Conservation (phyloP, 1,140 invertebrate genomes). For the Bombyx mandarina region DNA sequence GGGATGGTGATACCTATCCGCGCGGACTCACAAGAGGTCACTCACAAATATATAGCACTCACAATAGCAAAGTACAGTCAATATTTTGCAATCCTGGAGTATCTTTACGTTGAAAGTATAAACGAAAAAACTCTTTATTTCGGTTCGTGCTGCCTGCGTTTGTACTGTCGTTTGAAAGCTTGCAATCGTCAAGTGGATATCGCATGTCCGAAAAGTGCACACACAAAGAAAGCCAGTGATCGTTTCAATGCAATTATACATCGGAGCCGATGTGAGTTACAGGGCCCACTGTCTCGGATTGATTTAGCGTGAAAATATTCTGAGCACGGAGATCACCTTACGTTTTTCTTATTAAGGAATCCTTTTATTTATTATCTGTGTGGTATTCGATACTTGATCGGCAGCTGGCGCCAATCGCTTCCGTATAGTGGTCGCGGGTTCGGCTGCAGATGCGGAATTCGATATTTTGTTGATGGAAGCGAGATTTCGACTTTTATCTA, state of each 20-base stretch:
- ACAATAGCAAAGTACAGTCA: no score
- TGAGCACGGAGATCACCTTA: slow-evolving; percentile 44
- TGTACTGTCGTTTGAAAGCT: no score
- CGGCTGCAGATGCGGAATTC: slow-evolving; percentile 42
- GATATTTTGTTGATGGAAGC: slow-evolving; percentile 63
- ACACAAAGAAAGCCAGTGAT: slow-evolving; percentile 12
- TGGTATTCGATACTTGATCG: slow-evolving; percentile 41
- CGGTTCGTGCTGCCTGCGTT: no score
- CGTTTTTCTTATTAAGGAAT: slow-evolving; percentile 58
- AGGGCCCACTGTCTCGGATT: slow-evolving; percentile 45
- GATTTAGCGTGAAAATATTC: slow-evolving; percentile 63
- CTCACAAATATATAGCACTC: no score
- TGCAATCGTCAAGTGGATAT: background rate
- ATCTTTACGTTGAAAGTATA: no score
- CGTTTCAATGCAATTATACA: slow-evolving; percentile 35
- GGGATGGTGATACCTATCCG: no score
- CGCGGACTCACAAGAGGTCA: no score
- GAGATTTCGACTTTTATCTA: slow-evolving; percentile 53
- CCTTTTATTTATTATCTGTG: slow-evolving; percentile 51
- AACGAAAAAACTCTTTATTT: no score
- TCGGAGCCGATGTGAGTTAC: slow-evolving; percentile 39
- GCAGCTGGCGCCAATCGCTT: slow-evolving; percentile 62
- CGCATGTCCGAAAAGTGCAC: background rate
- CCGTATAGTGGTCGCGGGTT: slow-evolving; percentile 48
- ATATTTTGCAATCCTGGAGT: no score